Evolutionary conservation across 2,797 vertebrate species (phyloP).

Genomic region (Acrocephalus scirpaceus): DNA sequence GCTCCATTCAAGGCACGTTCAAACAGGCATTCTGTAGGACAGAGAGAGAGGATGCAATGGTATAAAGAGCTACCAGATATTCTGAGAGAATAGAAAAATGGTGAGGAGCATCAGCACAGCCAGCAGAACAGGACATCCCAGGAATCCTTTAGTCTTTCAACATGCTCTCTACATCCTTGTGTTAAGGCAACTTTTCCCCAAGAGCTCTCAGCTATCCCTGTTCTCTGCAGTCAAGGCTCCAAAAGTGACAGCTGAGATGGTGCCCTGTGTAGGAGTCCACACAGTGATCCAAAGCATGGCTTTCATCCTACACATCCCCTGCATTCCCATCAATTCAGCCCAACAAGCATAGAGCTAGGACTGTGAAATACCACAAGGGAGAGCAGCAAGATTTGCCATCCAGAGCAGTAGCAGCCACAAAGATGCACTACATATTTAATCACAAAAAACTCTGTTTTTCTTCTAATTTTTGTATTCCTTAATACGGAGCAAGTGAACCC

Average conservation of each 20-base stretch:
- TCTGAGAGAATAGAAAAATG: neutral
- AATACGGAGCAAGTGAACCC: neutral
- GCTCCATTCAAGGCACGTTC: neutral
- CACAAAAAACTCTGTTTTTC: neutral
- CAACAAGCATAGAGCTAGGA: neutral
- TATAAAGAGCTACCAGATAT: neutral
- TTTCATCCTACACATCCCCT: neutral
- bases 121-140: neutral
- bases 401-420: neutral
- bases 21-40: neutral
- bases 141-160: neutral
- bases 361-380: neutral
- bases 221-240: neutral
- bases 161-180: neutral
- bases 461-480: neutral
- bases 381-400: neutral
- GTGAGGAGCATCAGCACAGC: neutral
- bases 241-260: neutral
- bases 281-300: rapidly evolving
- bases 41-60: neutral
- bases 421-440: neutral
- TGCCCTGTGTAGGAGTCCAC: rapidly evolving
- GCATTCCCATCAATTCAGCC: neutral
- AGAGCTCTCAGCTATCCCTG: neutral
- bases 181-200: neutral